Evolutionary conservation across 2,797 vertebrate genomes (phyloP).

Genomic region (Smutsia temminckii): DNA sequence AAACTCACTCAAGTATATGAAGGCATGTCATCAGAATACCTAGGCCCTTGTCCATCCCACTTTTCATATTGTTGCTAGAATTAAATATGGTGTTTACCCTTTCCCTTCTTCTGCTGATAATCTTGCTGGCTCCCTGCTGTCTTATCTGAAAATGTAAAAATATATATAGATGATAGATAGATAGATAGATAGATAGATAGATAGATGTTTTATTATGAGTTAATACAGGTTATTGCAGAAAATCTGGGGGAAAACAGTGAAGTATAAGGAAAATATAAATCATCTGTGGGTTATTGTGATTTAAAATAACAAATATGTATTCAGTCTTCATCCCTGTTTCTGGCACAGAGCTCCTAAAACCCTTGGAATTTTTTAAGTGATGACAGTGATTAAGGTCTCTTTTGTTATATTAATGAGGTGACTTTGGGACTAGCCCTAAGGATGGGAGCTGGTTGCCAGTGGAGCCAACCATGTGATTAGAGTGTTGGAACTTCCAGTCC

Average conservation of each 20-base stretch:
- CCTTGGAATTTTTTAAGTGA: background rate
- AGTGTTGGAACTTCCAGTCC: background rate
- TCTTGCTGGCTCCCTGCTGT: background rate
- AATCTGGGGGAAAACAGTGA: background rate
- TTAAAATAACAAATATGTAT: background rate
- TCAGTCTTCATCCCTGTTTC: background rate
- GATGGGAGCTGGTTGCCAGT: background rate
- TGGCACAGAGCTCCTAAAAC: background rate
- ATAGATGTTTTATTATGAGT: background rate
- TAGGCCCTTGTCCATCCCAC: background rate
- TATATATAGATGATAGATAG: too few relatives aligned
- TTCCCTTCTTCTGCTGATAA: background rate
- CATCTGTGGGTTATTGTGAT: background rate
- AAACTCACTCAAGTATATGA: background rate
- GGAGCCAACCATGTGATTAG: background rate
- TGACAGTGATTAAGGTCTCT: background rate
- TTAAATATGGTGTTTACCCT: background rate
- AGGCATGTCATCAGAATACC: background rate
- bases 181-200: too few relatives aligned
- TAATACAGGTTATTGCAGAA: background rate
- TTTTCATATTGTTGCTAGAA: background rate
- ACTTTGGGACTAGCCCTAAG: background rate
- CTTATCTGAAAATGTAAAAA: background rate
- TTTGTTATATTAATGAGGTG: background rate
- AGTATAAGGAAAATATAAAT: background rate